phyloP scores from a whole-genome alignment of 1,140 invertebrate species.

The Papilio xuthus region DNA sequence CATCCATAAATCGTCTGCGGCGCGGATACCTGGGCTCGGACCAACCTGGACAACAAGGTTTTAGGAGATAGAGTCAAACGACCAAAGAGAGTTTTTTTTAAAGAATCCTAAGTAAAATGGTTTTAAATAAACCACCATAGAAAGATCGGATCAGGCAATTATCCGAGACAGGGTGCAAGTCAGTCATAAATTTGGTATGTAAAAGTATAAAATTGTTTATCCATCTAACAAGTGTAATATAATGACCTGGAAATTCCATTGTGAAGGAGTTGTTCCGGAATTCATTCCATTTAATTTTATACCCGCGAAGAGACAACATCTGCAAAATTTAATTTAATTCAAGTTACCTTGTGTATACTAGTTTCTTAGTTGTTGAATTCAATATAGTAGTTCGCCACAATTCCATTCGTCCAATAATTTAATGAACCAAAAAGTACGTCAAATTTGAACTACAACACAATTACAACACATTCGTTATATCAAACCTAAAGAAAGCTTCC shows the following conservation, averaged over 20 bases:
- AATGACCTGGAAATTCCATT: slow-evolving; percentile 85
- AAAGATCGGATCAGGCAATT: too few species aligned
- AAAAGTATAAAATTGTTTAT: background rate
- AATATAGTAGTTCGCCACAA: too few species aligned
- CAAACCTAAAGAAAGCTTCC: slow-evolving; percentile 88
- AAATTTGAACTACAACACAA: too few species aligned
- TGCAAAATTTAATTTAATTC: slow-evolving; percentile 44
- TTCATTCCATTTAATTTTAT: slow-evolving; percentile 95
- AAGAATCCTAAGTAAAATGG: too few species aligned
- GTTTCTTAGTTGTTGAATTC: background rate
- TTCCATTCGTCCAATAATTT: too few species aligned
- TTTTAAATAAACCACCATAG: too few species aligned
- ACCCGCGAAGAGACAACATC: slow-evolving; percentile 93
- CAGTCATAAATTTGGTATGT: too few species aligned
- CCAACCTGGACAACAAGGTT: slow-evolving; percentile 82
- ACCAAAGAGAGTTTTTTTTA: too few species aligned
- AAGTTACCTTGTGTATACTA: slow-evolving; percentile 11
- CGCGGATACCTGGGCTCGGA: slow-evolving; percentile 90
- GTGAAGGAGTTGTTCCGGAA: slow-evolving; percentile 96
- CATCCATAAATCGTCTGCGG: slow-evolving; percentile 96
- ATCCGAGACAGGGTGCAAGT: too few species aligned
- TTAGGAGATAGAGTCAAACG: background rate
- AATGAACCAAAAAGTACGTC: too few species aligned
- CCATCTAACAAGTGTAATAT: background rate
- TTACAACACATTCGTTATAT: background rate